phyloP scores from a whole-genome alignment of 2,888 invertebrate genomes.

The Cremastinae sp. region DNA sequence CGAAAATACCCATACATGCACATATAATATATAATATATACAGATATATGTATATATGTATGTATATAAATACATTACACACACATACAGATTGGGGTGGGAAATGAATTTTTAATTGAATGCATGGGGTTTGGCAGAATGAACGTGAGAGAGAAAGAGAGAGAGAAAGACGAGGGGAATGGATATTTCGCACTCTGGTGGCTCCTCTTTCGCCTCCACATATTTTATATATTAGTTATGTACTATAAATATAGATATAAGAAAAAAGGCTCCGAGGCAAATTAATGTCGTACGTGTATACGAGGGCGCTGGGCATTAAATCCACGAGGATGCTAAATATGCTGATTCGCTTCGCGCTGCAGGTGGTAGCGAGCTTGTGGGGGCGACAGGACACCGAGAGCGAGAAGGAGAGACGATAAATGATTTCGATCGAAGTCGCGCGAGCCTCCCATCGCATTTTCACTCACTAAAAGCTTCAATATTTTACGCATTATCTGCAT shows the following conservation, averaged over 20 bases:
- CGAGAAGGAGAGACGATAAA: slow-evolving; percentile 64
- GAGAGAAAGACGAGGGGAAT: too few relatives aligned
- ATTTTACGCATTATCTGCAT: background rate
- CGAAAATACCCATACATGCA: too few relatives aligned
- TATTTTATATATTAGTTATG: slow-evolving; percentile 39
- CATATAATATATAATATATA: too few relatives aligned
- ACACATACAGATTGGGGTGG: slow-evolving; percentile 28
- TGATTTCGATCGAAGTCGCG: slow-evolving; percentile 68
- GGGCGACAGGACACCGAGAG: slow-evolving; percentile 46
- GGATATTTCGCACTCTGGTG: slow-evolving; percentile 37
- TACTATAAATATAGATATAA: slow-evolving; percentile 16
- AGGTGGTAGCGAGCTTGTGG: slow-evolving; percentile 68
- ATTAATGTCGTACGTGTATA: slow-evolving; percentile 68
- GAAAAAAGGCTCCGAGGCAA: slow-evolving; percentile 57
- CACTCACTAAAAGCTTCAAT: slow-evolving; percentile 13
- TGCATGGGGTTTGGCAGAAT: slow-evolving; percentile 32
- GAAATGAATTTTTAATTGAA: slow-evolving; percentile 62
- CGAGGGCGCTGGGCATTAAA: slow-evolving; percentile 66
- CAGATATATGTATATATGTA: too few relatives aligned
- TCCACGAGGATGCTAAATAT: slow-evolving; percentile 72
- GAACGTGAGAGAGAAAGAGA: slow-evolving; percentile 37
- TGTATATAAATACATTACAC: too few relatives aligned
- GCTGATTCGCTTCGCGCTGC: slow-evolving; percentile 72
- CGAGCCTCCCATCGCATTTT: slow-evolving; percentile 27
- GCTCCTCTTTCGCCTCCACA: slow-evolving; percentile 37